Evolutionary conservation across 2,888 invertebrate genomes (phyloP).

Genomic region (Athetis lepigone): DNA sequence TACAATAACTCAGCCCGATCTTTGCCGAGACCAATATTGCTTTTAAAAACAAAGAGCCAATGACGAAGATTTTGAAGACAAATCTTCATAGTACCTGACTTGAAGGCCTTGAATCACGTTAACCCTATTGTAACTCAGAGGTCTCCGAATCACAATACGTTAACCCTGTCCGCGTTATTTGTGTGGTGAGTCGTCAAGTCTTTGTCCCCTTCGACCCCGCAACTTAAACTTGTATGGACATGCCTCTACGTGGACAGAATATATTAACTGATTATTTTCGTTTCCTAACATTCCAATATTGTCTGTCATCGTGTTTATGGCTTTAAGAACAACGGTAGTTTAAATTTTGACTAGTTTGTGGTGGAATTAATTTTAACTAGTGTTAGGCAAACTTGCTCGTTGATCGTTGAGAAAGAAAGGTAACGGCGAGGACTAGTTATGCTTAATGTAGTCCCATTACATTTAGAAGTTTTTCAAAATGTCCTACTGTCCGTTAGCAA

Average conservation of each 20-base stretch:
- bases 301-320: conserved; percentile 50
- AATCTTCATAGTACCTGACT: not conserved
- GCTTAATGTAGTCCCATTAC: not conserved
- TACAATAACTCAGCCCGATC: no score
- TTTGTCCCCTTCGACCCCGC: conserved; percentile 67
- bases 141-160: conserved; percentile 40
- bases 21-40: no score
- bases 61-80: no score
- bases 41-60: no score
- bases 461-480: not conserved
- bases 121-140: conserved; percentile 33
- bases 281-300: conserved; percentile 61
- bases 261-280: conserved; percentile 66
- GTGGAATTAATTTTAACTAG: conserved; percentile 19
- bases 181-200: conserved; percentile 36
- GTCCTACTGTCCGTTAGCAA: no score
- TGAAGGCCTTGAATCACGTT: conserved; percentile 30
- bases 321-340: conserved; percentile 39
- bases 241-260: conserved; percentile 71
- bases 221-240: conserved; percentile 63
- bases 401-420: not conserved
- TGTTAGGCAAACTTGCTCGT: not conserved
- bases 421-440: not conserved
- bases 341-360: conserved; percentile 18
- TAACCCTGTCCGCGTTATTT: conserved; percentile 52